Percentiles rank a stretch among this genome's conserved stretches.
Evolutionary conservation across 2,888 invertebrate species (phyloP).

Genomic region (Nymphalis polychloros): DNA sequence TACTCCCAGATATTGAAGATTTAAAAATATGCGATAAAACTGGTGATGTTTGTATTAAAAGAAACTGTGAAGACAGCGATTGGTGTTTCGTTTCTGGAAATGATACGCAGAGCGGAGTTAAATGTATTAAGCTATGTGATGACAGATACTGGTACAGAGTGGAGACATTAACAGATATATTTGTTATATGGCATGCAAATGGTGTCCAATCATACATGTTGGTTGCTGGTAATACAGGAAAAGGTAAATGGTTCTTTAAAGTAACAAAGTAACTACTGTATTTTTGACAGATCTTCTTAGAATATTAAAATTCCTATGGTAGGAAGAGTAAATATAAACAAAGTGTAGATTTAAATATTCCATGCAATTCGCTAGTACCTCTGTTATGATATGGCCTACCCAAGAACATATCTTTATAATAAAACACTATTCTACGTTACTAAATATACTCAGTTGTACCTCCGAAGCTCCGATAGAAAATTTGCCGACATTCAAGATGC

Average conservation of each 20-base stretch:
- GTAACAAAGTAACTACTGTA: too few species aligned
- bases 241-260: slow-evolving; percentile 33
- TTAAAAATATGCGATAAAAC: slow-evolving; percentile 44
- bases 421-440: too few species aligned
- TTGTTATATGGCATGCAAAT: slow-evolving; percentile 71
- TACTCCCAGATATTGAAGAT: slow-evolving; percentile 56
- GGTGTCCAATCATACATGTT: slow-evolving; percentile 81
- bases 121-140: slow-evolving; percentile 59
- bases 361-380: too few species aligned
- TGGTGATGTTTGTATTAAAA: slow-evolving; percentile 37
- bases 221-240: slow-evolving; percentile 80
- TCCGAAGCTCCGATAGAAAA: too few species aligned
- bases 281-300: too few species aligned
- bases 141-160: slow-evolving; percentile 80
- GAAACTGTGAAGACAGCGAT: slow-evolving; percentile 44
- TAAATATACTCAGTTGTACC: too few species aligned
- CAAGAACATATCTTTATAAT: too few species aligned
- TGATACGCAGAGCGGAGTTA: slow-evolving; percentile 55
- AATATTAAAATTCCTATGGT: too few species aligned
- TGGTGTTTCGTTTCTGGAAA: slow-evolving; percentile 74
- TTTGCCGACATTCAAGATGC: too few species aligned
- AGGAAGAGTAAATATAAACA: too few species aligned
- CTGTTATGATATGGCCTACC: too few species aligned
- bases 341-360: too few species aligned
- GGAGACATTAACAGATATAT: slow-evolving; percentile 72